phyloP scores from a whole-genome alignment of 2,113 vertebrate species.

The Centrocercus urophasianus region DNA sequence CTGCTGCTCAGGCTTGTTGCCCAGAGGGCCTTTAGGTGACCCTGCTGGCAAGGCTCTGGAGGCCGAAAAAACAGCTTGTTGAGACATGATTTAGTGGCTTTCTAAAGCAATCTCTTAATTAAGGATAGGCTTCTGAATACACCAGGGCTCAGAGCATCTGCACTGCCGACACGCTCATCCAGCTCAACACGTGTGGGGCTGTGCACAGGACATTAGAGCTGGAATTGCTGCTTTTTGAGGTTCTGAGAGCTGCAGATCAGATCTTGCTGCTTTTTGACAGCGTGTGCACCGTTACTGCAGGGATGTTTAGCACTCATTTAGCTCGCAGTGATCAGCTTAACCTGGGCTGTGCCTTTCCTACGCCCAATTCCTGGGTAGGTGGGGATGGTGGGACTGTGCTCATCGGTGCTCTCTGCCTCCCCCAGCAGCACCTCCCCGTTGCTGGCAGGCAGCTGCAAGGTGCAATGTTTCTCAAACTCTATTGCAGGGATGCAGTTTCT shows the following conservation, averaged over 20 bases:
- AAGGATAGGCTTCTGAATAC: neutral
- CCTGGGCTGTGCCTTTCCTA: neutral
- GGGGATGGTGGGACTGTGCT: neutral
- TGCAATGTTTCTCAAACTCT: rapidly evolving
- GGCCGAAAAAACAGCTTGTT: neutral
- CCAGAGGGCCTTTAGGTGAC: neutral
- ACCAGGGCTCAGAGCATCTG: neutral
- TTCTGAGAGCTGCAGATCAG: neutral
- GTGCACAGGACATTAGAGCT: neutral
- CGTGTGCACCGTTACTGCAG: neutral
- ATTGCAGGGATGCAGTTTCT: neutral
- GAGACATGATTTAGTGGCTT: neutral
- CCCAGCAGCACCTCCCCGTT: rapidly evolving
- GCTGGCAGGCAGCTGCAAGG: rapidly evolving
- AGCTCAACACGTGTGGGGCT: neutral
- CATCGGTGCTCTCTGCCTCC: neutral
- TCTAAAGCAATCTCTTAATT: neutral
- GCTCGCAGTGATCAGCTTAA: neutral
- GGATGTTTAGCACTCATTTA: neutral
- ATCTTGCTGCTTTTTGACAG: neutral
- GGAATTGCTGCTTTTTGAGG: neutral
- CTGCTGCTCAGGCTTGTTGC: neutral
- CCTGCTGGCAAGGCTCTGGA: neutral
- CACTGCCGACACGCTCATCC: neutral
- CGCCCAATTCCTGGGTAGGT: neutral